Base-by-base conservation (phyloP, 1,140 invertebrate species). In the Orchesella cincta region DNA sequence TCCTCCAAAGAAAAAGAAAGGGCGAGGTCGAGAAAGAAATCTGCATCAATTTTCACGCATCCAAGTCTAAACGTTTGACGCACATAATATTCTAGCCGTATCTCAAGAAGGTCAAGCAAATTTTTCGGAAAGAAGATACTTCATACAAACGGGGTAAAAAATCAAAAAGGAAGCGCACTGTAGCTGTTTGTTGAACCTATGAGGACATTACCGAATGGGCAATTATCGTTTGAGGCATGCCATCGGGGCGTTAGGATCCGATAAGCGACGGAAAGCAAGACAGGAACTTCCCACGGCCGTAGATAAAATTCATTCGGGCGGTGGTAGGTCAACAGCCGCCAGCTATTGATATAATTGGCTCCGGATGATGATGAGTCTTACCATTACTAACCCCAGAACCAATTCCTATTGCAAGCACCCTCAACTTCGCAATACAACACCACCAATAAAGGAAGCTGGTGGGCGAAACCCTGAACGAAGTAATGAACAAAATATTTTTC, bases 171-270 rank as follows among this genome's bases (percentile, higher is more conserved):
- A 73, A 73, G 26, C 71, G 71, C 1, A 73, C 34, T 8, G 71
- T 73, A 3, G 71, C 71, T 12, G 39, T 73, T n/a, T 20, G 71
- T 73, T 2, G 71, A 73, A 26, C 71, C 71, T 2, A 73, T 73
- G 71, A 36, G 39, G 28, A 46, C 71, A 2, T 28, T 51, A 12
- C 39, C n/a, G 1, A 73, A 36, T 31, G 71, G 71, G 1, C 71
- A 73, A 46, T 14, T 73, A 5, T 73, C 71, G 20, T 73, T 73
- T 46, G 71, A 73, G n/a, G 39, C 35, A 73, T 16, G 71, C 71
- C 2, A 51, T 73, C 29, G 71, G n/a, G 16, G 71, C 36, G 23
- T n/a, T 73, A 26, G 28, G 71, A 3, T 33, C 31, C 8, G 62
- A 33, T 8, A 67, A 67, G 33, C 23, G 28, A 33, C 2, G 62